Conservation (phyloP, 2,797 vertebrate species). For the Hybognathus amarus region DNA sequence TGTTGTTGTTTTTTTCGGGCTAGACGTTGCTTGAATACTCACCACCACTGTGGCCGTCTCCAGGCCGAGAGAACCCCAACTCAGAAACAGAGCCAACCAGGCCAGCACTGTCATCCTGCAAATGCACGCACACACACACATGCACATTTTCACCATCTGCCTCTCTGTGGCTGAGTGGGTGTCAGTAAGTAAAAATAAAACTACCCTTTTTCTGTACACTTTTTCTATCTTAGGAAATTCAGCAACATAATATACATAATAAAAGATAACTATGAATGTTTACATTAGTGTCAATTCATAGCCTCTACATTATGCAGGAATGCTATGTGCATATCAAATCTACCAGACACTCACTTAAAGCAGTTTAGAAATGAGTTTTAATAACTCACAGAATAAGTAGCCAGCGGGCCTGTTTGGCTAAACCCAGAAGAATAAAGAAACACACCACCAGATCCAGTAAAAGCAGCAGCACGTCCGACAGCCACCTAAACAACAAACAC, state of each 20-base stretch:
- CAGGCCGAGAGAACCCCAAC: constrained; percentile 91
- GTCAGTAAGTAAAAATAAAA: constrained; percentile 34
- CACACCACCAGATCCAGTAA: constrained; percentile 88
- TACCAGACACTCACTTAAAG: background rate
- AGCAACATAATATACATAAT: background rate
- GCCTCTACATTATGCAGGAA: background rate
- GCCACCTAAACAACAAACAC: constrained; percentile 80
- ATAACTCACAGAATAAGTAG: constrained; percentile 88
- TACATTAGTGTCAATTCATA: no score
- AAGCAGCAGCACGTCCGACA: constrained; percentile 87
- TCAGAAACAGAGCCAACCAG: constrained; percentile 88
- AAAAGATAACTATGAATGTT: background rate
- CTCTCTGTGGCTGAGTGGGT: constrained; percentile 21
- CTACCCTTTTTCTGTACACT: background rate
- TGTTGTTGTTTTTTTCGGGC: constrained; percentile 49
- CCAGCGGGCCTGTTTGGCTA: constrained; percentile 93
- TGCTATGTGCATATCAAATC: background rate
- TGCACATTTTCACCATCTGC: constrained; percentile 44
- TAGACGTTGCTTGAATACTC: constrained; percentile 60
- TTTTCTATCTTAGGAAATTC: background rate
- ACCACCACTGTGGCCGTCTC: constrained; percentile 91
- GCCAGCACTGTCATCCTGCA: constrained; percentile 89
- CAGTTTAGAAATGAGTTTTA: background rate
- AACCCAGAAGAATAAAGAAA: constrained; percentile 89
- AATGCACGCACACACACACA: constrained; percentile 44